Conservation (phyloP, 2,888 invertebrate species). For the Arctia plantaginis region DNA sequence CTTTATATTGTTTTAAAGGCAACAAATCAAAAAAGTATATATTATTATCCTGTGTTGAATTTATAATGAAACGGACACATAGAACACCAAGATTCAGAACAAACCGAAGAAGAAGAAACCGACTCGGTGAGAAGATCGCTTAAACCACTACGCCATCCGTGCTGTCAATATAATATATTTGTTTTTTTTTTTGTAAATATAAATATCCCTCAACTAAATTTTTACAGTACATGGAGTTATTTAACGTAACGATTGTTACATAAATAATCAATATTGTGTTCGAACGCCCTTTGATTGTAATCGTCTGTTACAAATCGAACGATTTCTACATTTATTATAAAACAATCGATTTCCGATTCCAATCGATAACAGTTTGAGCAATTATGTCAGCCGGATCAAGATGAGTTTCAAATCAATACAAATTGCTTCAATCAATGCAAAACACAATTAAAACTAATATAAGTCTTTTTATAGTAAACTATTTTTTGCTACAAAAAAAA, state of each 20-base stretch:
- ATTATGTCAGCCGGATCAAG: conserved; percentile 60
- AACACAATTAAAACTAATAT: conserved; percentile 25
- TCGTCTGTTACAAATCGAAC: conserved; percentile 45
- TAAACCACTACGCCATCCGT: neutral
- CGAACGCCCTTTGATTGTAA: conserved; percentile 46
- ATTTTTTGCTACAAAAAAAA: neutral
- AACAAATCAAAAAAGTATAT: no score
- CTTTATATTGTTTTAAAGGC: no score
- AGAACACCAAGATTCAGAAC: no score
- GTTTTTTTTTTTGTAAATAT: neutral
- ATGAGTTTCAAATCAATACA: conserved; percentile 56
- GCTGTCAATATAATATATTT: no score
- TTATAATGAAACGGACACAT: no score
- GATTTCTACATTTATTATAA: conserved; percentile 60
- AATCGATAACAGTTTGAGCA: conserved; percentile 53
- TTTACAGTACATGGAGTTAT: neutral
- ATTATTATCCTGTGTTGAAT: no score
- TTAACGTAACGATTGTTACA: conserved; percentile 1
- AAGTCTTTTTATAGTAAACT: conserved; percentile 12
- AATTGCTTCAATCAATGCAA: conserved; percentile 37
- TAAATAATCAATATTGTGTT: conserved; percentile 18
- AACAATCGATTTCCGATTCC: conserved; percentile 61
- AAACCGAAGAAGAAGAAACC: no score
- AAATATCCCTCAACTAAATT: neutral
- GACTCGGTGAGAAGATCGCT: neutral